These are phyloP conservation scores for Scomber colias DNA, from an alignment of 2,113 vertebrate species.

Conservation along the genomic window DNA sequence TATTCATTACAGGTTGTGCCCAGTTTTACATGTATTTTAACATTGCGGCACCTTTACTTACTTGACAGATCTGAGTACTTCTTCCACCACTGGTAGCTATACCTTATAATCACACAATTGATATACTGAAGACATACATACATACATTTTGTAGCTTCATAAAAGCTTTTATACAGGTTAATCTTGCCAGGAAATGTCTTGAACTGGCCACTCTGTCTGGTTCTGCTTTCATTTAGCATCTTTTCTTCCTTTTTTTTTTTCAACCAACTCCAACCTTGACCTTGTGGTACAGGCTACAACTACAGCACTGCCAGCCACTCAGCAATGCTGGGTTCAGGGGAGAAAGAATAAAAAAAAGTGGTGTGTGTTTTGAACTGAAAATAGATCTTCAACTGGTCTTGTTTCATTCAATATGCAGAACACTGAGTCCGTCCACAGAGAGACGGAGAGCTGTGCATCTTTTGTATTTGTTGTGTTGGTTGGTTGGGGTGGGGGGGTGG, in stretches of 20 bases:
- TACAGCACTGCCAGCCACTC: conserved; percentile 30
- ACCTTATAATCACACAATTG: neutral
- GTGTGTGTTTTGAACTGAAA: conserved; percentile 57
- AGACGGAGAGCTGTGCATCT: conserved; percentile 60
- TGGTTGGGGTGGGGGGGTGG: conserved; percentile 30
- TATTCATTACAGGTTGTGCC: too few species aligned
- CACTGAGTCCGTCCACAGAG: conserved; percentile 57
- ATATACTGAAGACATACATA: neutral
- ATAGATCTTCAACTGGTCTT: conserved; percentile 64
- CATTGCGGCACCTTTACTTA: too few species aligned
- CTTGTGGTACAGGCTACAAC: neutral
- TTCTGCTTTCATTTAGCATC: conserved; percentile 13
- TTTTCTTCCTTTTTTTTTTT: conserved; percentile 3
- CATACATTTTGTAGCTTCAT: conserved; percentile 2
- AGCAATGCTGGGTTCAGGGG: neutral
- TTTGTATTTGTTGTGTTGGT: conserved; percentile 67
- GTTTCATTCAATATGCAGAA: conserved; percentile 73
- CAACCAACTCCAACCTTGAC: conserved; percentile 45
- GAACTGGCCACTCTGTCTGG: neutral
- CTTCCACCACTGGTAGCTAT: neutral
- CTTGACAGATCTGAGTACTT: neutral
- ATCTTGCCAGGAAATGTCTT: neutral
- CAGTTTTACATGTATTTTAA: too few species aligned
- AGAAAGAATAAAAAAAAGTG: neutral
- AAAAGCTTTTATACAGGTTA: conserved; percentile 24